Evolutionary conservation across 2,113 vertebrate genomes (phyloP).

Genomic region (Mionectes macconnelli): DNA sequence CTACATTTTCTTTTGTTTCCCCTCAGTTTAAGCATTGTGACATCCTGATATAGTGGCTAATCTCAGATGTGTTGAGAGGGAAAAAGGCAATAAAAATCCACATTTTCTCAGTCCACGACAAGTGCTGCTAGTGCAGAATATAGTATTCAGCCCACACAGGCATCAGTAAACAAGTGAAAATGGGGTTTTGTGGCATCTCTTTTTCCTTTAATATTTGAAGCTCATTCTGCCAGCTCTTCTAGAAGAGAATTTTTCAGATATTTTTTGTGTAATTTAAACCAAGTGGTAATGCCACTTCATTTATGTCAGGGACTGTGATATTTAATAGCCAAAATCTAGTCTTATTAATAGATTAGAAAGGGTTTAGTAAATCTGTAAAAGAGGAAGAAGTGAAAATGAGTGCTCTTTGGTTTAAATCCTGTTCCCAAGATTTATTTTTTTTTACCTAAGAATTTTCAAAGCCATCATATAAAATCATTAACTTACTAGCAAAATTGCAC

Average conservation of each 20-base stretch:
- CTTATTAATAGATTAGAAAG: background rate
- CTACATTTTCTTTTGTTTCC: background rate
- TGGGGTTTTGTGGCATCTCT: background rate
- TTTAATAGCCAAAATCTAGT: background rate
- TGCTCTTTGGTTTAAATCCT: background rate
- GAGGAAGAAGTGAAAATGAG: background rate
- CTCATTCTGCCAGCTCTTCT: background rate
- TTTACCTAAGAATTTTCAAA: background rate
- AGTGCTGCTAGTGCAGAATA: background rate
- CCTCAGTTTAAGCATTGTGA: background rate
- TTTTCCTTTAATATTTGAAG: background rate
- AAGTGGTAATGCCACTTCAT: background rate
- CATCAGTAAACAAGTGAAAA: background rate
- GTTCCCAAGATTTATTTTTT: background rate
- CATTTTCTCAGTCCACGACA: background rate
- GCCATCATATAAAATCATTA: background rate
- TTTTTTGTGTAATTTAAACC: background rate
- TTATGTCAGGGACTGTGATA: background rate
- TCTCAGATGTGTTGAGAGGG: background rate
- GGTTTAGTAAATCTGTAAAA: background rate
- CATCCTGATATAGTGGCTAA: constrained; percentile 15
- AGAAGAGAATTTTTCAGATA: background rate
- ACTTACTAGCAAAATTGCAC: background rate
- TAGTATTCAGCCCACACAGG: background rate
- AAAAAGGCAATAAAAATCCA: background rate